Evolutionary conservation across 2,888 invertebrate genomes (phyloP).

Genomic region (Mactromeris polynyma): DNA sequence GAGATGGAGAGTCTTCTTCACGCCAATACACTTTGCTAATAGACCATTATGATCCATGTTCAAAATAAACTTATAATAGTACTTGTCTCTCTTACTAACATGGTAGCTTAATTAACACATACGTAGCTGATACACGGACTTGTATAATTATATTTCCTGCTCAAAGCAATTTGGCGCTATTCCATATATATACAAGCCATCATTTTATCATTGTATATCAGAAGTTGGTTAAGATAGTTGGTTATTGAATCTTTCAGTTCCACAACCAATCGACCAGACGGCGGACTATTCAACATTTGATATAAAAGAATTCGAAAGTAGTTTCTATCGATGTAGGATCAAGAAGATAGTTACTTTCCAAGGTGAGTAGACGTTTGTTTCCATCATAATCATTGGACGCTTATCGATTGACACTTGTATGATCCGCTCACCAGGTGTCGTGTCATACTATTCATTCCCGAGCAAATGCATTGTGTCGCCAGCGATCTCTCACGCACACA

Average conservation of each 20-base stretch:
- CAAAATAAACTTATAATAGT: no score
- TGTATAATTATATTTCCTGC: no score
- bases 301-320: slow-evolving; percentile 35
- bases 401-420: slow-evolving; percentile 11
- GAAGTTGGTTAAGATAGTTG: no score
- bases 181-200: no score
- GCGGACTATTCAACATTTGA: slow-evolving; percentile 38
- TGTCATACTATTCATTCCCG: not conserved
- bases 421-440: not conserved
- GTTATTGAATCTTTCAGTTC: slow-evolving; percentile 5
- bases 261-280: slow-evolving; percentile 31
- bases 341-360: slow-evolving; percentile 43
- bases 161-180: no score
- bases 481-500: not conserved
- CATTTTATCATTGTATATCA: no score
- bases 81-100: no score
- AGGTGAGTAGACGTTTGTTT: slow-evolving; percentile 18
- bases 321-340: slow-evolving; percentile 28
- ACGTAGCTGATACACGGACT: no score
- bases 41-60: no score
- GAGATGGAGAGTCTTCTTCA: no score
- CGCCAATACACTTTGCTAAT: no score
- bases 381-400: slow-evolving; percentile 11
- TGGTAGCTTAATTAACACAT: no score
- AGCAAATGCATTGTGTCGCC: not conserved